These are phyloP conservation scores for Hipposideros larvatus DNA, from an alignment of 2,797 vertebrate genomes.

Conservation along the genomic window DNA sequence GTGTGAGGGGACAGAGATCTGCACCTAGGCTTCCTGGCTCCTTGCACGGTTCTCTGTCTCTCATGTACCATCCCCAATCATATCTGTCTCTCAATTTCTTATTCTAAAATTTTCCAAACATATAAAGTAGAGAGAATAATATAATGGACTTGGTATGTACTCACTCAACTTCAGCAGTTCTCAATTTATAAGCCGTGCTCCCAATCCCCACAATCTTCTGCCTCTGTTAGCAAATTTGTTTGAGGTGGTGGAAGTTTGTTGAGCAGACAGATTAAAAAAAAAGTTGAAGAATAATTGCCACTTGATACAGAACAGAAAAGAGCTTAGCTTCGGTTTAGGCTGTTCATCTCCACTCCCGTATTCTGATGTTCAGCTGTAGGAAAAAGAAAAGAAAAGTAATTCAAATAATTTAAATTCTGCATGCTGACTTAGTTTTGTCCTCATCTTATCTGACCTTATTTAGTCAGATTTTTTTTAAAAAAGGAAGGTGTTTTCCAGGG, in stretches of 20 bases:
- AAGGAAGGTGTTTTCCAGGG: background rate
- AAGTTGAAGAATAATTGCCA: constrained; percentile 50
- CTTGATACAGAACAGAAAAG: constrained; percentile 65
- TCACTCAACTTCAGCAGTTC: background rate
- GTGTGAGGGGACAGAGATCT: background rate
- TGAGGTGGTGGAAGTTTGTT: constrained; percentile 67
- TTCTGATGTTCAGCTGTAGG: constrained; percentile 56
- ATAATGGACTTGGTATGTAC: background rate
- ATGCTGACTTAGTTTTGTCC: constrained; percentile 62
- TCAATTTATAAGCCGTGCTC: background rate
- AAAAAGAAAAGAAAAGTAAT: background rate
- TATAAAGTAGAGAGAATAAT: background rate
- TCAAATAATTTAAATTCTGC: constrained; percentile 71
- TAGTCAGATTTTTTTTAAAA: constrained; percentile 27
- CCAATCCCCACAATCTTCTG: background rate
- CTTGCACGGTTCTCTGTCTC: background rate
- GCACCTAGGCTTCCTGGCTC: background rate
- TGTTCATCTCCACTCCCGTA: background rate
- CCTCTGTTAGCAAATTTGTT: constrained; percentile 57
- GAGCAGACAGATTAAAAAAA: background rate
- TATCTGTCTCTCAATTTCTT: background rate
- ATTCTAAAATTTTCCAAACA: constrained; percentile 23
- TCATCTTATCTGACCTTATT: constrained; percentile 77
- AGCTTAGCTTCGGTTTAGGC: constrained; percentile 48
- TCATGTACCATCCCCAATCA: background rate